phyloP scores from a whole-genome alignment of 2,113 vertebrate genomes.

The Calypte anna region DNA sequence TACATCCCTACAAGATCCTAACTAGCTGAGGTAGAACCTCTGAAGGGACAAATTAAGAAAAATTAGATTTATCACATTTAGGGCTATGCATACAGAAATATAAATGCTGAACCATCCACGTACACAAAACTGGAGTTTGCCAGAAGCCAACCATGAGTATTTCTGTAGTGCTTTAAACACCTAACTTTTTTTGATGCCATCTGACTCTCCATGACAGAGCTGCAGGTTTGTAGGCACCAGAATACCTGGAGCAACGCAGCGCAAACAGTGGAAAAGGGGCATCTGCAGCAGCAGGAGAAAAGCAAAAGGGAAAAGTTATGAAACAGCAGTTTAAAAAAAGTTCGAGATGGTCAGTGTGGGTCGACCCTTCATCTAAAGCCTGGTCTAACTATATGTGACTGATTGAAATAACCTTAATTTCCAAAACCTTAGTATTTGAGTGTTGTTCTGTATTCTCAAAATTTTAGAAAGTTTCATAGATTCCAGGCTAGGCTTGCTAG shows the following conservation, averaged over 20 bases:
- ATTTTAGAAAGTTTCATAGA: background rate
- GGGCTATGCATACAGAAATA: background rate
- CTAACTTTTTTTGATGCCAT: background rate
- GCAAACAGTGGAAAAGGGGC: background rate
- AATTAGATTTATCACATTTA: background rate
- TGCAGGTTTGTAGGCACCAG: background rate
- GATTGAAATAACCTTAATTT: background rate
- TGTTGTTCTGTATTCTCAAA: background rate
- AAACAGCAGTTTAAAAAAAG: background rate
- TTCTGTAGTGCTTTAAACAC: background rate
- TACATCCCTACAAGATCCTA: background rate
- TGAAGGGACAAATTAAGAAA: background rate
- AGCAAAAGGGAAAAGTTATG: background rate
- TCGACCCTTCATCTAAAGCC: background rate
- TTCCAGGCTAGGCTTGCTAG: background rate
- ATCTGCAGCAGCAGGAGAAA: background rate
- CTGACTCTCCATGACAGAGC: background rate
- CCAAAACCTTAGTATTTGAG: background rate
- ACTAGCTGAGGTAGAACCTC: background rate
- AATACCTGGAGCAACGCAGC: background rate
- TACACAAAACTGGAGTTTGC: background rate
- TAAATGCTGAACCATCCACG: background rate
- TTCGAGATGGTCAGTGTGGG: background rate
- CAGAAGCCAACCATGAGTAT: background rate
- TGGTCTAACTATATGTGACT: rapidly evolving